Conservation (phyloP, 2,888 invertebrate genomes). For the Thereva unica region DNA sequence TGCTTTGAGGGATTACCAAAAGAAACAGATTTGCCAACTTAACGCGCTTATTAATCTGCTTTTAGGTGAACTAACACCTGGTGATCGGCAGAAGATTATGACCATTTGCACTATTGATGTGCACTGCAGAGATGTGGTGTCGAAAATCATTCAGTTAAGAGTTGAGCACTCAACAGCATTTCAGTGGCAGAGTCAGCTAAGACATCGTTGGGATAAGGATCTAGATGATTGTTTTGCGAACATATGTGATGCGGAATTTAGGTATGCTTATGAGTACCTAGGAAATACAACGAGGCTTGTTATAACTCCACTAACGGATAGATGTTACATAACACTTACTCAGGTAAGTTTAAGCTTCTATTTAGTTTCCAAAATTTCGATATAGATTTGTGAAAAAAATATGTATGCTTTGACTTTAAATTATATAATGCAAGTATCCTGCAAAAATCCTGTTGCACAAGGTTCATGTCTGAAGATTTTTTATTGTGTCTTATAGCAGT, state of each 20-base stretch:
- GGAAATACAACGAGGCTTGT: conserved; percentile 93
- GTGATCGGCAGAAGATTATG: conserved; percentile 94
- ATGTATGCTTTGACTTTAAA: neutral
- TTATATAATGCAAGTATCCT: too few species aligned
- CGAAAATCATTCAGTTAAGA: conserved; percentile 80
- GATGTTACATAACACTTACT: conserved; percentile 93
- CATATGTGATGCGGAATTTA: conserved; percentile 92
- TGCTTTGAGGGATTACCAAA: conserved; percentile 89
- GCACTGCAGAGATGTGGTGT: conserved; percentile 91
- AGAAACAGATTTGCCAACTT: conserved; percentile 83
- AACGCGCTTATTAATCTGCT: conserved; percentile 81
- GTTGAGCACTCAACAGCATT: conserved; percentile 80
- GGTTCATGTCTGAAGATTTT: too few species aligned
- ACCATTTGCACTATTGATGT: conserved; percentile 96
- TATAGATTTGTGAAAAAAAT: neutral
- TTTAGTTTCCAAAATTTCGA: too few species aligned
- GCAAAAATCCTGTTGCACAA: too few species aligned
- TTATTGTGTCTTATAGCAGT: too few species aligned
- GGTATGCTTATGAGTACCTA: conserved; percentile 90
- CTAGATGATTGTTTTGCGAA: conserved; percentile 85
- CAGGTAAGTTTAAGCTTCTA: conserved; percentile 56
- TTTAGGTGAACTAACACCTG: conserved; percentile 77
- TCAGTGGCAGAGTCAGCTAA: conserved; percentile 89
- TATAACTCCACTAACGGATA: conserved; percentile 92
- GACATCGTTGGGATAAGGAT: conserved; percentile 81